Percentiles rank a stretch among this genome's conserved stretches.
Evolutionary conservation across 1,140 invertebrate species (phyloP).

Genomic region (Aporrectodea caliginosa): DNA sequence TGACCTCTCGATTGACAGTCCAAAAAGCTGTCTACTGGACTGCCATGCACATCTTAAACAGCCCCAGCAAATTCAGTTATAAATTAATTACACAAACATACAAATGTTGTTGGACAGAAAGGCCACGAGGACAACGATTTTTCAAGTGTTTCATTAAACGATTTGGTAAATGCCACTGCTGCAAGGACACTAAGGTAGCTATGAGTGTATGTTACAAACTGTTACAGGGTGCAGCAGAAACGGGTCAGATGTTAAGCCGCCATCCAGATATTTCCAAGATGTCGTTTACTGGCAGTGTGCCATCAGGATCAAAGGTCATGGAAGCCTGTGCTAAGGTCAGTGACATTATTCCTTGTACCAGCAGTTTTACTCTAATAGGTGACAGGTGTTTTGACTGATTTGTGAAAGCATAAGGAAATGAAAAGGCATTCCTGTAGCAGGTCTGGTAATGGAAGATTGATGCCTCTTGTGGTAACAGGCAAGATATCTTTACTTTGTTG

Average conservation of each 20-base stretch:
- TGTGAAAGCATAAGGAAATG: background rate
- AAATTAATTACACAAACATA: no score
- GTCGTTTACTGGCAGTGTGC: conserved; percentile 61
- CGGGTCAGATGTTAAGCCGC: conserved; percentile 55
- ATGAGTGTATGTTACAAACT: no score
- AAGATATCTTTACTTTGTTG: background rate
- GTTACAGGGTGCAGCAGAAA: conserved; percentile 56
- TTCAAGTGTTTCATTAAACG: no score
- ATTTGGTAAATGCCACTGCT: no score
- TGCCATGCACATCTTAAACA: no score
- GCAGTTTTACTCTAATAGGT: background rate
- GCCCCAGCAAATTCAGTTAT: no score
- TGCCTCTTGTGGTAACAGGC: background rate
- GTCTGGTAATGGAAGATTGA: background rate
- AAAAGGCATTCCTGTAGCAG: background rate
- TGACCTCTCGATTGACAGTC: no score
- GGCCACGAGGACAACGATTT: no score
- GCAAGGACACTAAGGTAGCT: no score
- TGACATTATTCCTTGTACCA: background rate
- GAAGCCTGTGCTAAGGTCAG: conserved; percentile 54
- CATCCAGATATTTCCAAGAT: conserved; percentile 59
- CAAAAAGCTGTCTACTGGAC: no score
- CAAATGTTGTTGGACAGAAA: no score
- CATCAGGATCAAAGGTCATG: conserved; percentile 58
- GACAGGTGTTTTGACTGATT: background rate